Evolutionary conservation across 2,888 invertebrate genomes (phyloP), one percentile per base, ranked within the genome.

Genomic region (Cistogaster globosa): DNA sequence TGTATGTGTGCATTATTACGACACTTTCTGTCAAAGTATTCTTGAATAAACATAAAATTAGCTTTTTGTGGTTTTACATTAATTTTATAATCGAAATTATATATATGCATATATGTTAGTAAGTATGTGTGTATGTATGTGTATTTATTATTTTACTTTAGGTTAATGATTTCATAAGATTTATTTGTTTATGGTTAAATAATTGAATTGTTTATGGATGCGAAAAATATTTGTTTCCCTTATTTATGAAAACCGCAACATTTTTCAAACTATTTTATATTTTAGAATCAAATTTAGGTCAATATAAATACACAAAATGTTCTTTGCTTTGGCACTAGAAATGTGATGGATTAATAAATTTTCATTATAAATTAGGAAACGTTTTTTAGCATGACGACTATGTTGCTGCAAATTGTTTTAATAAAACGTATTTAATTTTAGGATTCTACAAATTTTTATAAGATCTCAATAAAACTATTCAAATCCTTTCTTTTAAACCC

Each of bases 151-250:
- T 69, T 63, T 57, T n/a, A 71, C 20, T 63, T 14, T 79, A 79
- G 79, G 65, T 79, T 65, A 79, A 79, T 63, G 63, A 76, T 75
- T 84, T 55, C 62, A 32, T 62, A 76, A 75, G 80, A 84, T 76
- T 84, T 84, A 80, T 84, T 80, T 80, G 84, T 80, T 84, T 80
- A 84, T 80, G 84, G 76, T 76, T 38, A 80, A 84, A 84, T 80
- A 84, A 84, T 76, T 84, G 84, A 84, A 79, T 79, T 84, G 74
- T 84, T 84, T 84, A 84, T 84, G 48, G 67, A 53, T 67, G 72
- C 72, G 58, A 80, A 74, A 67, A 67, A 67, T 65, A n/a, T 67
- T 32, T 16, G 38, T 65, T 67, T 62, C n/a, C 60, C 60, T 67
- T 71, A 79, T 55, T 78, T 60, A 74, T 78, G 55, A 22, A 68